A percentile compares a stretch with the other conserved stretches of the same genome.
phyloP scores from a whole-genome alignment of 2,888 invertebrate species.

The Epinotia demarniana region DNA sequence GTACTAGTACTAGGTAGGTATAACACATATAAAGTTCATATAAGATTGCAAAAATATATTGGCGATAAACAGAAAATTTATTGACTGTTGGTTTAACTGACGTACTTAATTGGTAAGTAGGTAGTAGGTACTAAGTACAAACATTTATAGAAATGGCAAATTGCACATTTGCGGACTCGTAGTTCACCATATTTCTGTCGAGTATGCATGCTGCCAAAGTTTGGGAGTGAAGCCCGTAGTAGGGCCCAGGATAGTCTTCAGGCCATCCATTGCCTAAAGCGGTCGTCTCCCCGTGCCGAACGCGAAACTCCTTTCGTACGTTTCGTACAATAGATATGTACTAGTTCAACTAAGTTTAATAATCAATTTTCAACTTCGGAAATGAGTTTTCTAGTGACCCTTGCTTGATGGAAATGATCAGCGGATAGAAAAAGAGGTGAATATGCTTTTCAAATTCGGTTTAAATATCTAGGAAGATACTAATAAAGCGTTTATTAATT shows the following conservation, averaged over 20 bases:
- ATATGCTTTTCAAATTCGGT: background rate
- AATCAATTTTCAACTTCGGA: background rate
- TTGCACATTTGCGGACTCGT: background rate
- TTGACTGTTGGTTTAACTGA: too few species aligned
- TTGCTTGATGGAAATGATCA: background rate
- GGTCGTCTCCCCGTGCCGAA: slow-evolving; percentile 27
- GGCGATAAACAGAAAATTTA: too few species aligned
- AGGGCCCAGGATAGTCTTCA: slow-evolving; percentile 30
- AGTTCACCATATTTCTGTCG: background rate
- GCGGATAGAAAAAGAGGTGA: slow-evolving; percentile 1
- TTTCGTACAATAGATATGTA: background rate
- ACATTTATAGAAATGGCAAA: background rate
- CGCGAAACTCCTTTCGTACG: background rate
- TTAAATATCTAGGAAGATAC: background rate
- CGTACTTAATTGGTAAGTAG: too few species aligned
- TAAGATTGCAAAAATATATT: too few species aligned
- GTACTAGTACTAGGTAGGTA: too few species aligned
- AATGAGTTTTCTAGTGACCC: slow-evolving; percentile 4
- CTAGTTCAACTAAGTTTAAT: background rate
- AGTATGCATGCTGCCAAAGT: slow-evolving; percentile 19
- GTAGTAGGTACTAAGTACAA: background rate
- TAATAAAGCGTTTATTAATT: too few species aligned
- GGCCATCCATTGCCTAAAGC: slow-evolving; percentile 35
- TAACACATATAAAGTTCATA: too few species aligned
- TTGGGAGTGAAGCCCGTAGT: background rate